phyloP scores from a whole-genome alignment of 2,888 invertebrate genomes.

The Eumerus sabulonum region DNA sequence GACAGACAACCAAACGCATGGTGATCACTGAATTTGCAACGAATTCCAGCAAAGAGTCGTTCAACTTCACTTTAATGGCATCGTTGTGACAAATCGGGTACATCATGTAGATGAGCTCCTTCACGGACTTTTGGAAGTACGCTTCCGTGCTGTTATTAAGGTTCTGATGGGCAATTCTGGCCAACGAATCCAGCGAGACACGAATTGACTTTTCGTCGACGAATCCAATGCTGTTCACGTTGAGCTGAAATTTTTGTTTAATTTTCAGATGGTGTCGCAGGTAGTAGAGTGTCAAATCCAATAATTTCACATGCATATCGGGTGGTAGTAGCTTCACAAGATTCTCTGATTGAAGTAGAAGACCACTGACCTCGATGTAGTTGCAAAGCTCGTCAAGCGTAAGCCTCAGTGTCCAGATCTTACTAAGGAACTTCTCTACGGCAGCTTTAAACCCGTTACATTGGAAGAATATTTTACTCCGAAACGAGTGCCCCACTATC shows the following conservation, averaged over 20 bases:
- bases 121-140: constrained; percentile 50
- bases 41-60: constrained; percentile 34
- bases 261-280: constrained; percentile 44
- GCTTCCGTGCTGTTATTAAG: constrained; percentile 6
- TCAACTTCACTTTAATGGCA: constrained; percentile 27
- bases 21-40: constrained; percentile 47
- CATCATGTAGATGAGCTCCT: constrained; percentile 45
- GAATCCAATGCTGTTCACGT: constrained; percentile 2
- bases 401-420: not conserved
- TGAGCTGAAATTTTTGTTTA: constrained; percentile 22
- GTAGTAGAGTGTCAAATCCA: constrained; percentile 36
- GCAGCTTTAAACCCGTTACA: constrained; percentile 16
- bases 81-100: constrained; percentile 42
- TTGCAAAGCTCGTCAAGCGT: constrained; percentile 22
- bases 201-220: constrained; percentile 24
- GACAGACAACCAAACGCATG: constrained; percentile 41
- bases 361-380: constrained; percentile 35
- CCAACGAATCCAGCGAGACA: constrained; percentile 22
- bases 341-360: constrained; percentile 30
- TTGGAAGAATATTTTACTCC: not conserved
- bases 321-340: not conserved
- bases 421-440: constrained; percentile 1
- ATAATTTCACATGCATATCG: constrained; percentile 12
- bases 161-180: constrained; percentile 5
- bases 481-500: constrained; percentile 3